Evolutionary conservation across 2,888 invertebrate genomes (phyloP), one percentile per base, ranked within the genome.

Genomic region (Calameuta filiformis): DNA sequence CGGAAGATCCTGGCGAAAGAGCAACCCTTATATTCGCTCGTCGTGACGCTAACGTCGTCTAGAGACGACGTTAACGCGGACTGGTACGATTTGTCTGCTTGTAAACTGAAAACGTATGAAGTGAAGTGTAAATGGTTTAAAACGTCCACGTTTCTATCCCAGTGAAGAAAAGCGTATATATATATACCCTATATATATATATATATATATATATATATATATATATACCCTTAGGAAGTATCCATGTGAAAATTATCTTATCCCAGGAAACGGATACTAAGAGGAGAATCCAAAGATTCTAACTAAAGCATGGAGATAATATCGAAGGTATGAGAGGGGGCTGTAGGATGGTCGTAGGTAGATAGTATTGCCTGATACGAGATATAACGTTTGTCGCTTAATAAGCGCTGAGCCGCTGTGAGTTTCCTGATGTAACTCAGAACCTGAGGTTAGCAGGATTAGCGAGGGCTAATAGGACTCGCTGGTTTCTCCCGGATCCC

Each of bases 321-420:
- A 56, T 76, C 35, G 69, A 35, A 56, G 56, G 73, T 34, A 76
- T 79, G 69, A 30, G 31, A 56, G 71, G 69, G 73, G 34, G 68
- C 77, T 76, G 77, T 76, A 75, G 73, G 75, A 73, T 76, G 69
- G 79, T 73, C 30, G 68, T 56, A 68, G 69, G 73, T 75, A 69
- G 74, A 73, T 76, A 75, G 37, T 12, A 75, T 56, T 56, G 56
- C 56, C 56, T 56, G 23, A 56, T 56, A 15, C 2, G 73, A 75
- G 79, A 77, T 79, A 75, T 75, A 79, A 80, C 80, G 79, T 85
- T 83, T 86, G 81, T 80, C 79, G 78, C 77, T 82, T 83, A 81
- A 86, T 83, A 81, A 81, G 81, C 81, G 79, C 79, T 73, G 78
- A 80, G 80, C 83, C 79, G 74, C 79, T 79, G 79, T 83, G 75